phyloP scores from a whole-genome alignment of 2,797 vertebrate genomes.

The Semaprochilodus insignis region DNA sequence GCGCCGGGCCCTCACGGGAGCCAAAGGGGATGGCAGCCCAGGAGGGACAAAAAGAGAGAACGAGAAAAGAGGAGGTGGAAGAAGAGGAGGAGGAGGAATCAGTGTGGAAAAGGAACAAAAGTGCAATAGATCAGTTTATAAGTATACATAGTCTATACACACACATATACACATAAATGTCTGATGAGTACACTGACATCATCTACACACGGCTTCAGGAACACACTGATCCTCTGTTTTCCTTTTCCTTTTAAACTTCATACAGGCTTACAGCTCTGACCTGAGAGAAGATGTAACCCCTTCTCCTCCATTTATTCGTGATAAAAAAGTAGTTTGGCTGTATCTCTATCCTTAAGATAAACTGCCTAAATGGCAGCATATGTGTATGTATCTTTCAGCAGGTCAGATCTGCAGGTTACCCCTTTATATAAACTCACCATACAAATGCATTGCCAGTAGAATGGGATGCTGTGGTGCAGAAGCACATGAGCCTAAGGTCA shows the following conservation, averaged over 20 bases:
- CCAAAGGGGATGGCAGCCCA: not conserved
- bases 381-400: too few species aligned
- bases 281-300: not conserved
- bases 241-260: too few species aligned
- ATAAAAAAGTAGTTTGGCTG: too few species aligned
- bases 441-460: too few species aligned
- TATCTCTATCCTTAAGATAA: too few species aligned
- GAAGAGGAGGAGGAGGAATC: slow-evolving; percentile 32
- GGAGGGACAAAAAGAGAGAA: slow-evolving; percentile 8
- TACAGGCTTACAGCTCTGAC: not conserved
- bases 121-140: slow-evolving; percentile 53
- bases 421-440: too few species aligned
- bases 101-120: slow-evolving; percentile 71
- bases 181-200: slow-evolving; percentile 30
- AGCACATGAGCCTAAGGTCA: too few species aligned
- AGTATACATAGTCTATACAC: slow-evolving; percentile 60
- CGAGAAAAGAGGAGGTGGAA: not conserved
- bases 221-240: not conserved
- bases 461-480: too few species aligned
- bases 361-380: too few species aligned
- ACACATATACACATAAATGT: slow-evolving; percentile 40
- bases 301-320: not conserved
- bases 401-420: too few species aligned
- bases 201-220: slow-evolving; percentile 16
- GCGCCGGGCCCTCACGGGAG: slow-evolving; percentile 27